These are phyloP conservation scores for Myiozetetes cayanensis DNA, from an alignment of 2,113 vertebrate species.

Conservation along the genomic window DNA sequence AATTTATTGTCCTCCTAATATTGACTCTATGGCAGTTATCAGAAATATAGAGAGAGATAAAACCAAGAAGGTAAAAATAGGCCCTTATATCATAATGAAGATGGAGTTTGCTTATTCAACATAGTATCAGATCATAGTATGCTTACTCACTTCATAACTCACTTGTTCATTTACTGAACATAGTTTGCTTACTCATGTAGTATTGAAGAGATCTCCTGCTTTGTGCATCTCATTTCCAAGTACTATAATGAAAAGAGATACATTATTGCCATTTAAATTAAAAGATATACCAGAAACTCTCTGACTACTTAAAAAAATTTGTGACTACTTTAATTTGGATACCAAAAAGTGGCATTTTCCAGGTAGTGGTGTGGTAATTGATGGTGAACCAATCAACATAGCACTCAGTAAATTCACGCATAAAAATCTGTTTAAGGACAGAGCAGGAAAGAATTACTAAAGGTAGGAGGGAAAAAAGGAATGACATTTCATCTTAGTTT, in stretches of 20 bases:
- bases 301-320: not conserved
- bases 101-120: not conserved
- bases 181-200: not conserved
- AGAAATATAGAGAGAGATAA: not conserved
- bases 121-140: not conserved
- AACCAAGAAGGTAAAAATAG: not conserved
- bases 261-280: not conserved
- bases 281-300: not conserved
- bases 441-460: not conserved
- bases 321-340: not conserved
- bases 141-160: not conserved
- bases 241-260: not conserved
- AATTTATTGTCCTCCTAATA: not conserved
- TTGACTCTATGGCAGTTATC: not conserved
- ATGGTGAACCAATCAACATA: not conserved
- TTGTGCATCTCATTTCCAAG: not conserved
- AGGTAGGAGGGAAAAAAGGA: not conserved
- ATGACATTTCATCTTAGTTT: not conserved
- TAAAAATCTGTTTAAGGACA: not conserved
- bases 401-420: not conserved
- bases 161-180: not conserved
- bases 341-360: not conserved
- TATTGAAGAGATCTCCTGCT: not conserved
- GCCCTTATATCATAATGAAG: not conserved
- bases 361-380: not conserved